Evolutionary conservation across 2,888 invertebrate species (phyloP), one percentile per base, ranked within the genome.

Genomic region (Drosophila neoperkinsi): DNA sequence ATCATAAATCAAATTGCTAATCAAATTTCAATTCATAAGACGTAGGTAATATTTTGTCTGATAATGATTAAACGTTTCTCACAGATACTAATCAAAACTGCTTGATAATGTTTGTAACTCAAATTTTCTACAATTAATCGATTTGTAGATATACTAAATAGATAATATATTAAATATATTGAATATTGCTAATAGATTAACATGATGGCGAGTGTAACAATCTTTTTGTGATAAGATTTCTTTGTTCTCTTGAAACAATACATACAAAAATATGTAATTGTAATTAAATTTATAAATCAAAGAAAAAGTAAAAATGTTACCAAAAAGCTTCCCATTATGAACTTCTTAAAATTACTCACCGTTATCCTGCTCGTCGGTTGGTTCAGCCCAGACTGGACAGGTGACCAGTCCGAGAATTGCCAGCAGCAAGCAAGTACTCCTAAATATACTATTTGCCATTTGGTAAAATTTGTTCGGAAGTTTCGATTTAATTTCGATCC

Each of bases 291-390:
- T 41, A n/a, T 38, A 38, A 30, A 10, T 31, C 3, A 21, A 21
- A 31, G 10, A 13, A 4, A 21, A 21, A 18, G 16, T 3, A 28
- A 4, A 4, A 16, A 49, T 25, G 7, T 1, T 16, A 43, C 3
- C 11, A n/a, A 49, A 25, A 16, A 25, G 1, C 18, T 18, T 16
- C 10, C 13, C 16, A 16, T 13, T 4, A 28, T 16, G 1, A 28
- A 18, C 18, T 13, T 28, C 30, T 10, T 5, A 18, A 7, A 13
- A 18, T 7, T 33, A 55, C 90, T 90, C 49, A 90, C 84, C 88
- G 13, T 61, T 55, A 10, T 84, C 90, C 25, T 67, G 67, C 10
- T 84, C 69, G 25, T 87, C 90, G 30, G 67, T 33, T 5, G 75
- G 59, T 9, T 84, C 88, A n/a, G 59, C 68, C 59, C 60, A 21